Conservation (phyloP, 2,888 invertebrate genomes). For the Byasa hedistus region DNA sequence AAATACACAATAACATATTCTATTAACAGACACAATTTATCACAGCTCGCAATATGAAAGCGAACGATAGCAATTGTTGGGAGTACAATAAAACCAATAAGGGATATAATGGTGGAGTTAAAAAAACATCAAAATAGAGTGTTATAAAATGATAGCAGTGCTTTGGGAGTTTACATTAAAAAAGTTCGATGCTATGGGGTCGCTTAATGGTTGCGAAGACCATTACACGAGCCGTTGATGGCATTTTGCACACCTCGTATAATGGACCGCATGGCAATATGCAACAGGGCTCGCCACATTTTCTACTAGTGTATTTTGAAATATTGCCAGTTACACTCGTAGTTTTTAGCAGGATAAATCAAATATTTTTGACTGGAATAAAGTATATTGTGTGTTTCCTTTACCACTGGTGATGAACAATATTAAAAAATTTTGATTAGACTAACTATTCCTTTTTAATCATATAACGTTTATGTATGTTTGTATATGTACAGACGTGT, state of each 20-base stretch:
- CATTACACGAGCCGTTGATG: conserved; percentile 62
- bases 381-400: no score
- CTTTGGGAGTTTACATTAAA: conserved; percentile 66
- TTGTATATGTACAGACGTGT: no score
- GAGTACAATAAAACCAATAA: conserved; percentile 68
- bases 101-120: conserved; percentile 55
- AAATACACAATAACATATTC: conserved; percentile 7
- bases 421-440: no score
- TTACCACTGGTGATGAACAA: no score
- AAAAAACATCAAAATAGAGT: conserved; percentile 55
- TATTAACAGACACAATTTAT: conserved; percentile 28
- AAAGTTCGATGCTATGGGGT: conserved; percentile 61
- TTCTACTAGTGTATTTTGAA: conserved; percentile 4
- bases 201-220: conserved; percentile 65
- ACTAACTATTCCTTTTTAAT: no score
- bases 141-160: conserved; percentile 62
- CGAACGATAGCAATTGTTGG: conserved; percentile 33
- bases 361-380: no score
- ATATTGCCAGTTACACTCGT: background rate
- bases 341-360: no score
- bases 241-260: conserved; percentile 65
- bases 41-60: conserved; percentile 24
- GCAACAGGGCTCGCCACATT: conserved; percentile 48
- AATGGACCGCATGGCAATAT: conserved; percentile 66
- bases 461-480: no score